Evolutionary conservation across 1,140 invertebrate species (phyloP), one percentile per base, ranked within the genome.

Genomic region (Tetramorium parvispinum): DNA sequence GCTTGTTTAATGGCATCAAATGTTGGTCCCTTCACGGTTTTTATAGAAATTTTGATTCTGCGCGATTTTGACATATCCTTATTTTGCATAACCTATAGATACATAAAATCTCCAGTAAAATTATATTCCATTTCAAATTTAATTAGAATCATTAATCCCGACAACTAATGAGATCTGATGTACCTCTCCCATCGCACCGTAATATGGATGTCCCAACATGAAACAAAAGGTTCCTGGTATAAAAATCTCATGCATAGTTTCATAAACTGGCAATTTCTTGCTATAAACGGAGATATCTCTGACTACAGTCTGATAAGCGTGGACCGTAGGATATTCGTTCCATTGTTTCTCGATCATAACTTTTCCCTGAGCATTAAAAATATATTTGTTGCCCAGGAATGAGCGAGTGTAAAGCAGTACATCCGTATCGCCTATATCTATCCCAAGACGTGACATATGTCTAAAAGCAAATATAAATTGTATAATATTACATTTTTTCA

Each of bases 101-200:
- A 27, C 0, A 65, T 57, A 57, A 77, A 92, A 73, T n/a, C 11
- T 46, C 85, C 3, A 57, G 73, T 85, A 53, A 24, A 16, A 32
- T 13, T 59, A 55, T 10, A 68, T 16, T 7, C 6, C 6, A 3
- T 21, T n/a, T 43, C 2, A 46, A 40, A 78, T 37, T 51, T 21
- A 51, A 77, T 11, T 78, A 46, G n/a, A n/a, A n/a, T 49, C n/a
- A 63, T 53, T 51, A 43, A 46, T 68, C 0, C 13, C 2, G 8
- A 27, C 40, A 46, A 40, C 3, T 27, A 81, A n/a, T 21, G 2
- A 27, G 2, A 70, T 3, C 2, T 40, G 43, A 51, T 37, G 92
- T 89, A 98, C 97, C 90, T 97, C 96, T 63, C 97, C 98, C 91
- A 96, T 95, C 68, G 96, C 96, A 16, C 98, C 98, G 94, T 98